phyloP scores from a whole-genome alignment of 2,113 vertebrate species.

The Poecilia latipinna region DNA sequence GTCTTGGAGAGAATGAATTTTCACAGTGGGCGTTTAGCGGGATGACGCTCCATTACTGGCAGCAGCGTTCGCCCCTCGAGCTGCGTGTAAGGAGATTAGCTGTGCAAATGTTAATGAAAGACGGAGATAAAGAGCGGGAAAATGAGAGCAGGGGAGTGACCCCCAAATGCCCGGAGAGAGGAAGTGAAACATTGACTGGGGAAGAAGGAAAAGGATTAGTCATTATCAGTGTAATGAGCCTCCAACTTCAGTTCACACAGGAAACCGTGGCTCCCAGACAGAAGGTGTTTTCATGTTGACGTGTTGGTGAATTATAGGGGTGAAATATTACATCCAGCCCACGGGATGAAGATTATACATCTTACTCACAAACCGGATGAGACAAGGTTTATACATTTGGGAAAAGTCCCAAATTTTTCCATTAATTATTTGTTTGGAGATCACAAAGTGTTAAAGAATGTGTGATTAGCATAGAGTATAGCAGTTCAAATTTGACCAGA shows the following conservation, averaged over 20 bases:
- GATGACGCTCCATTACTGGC: slow-evolving; percentile 37
- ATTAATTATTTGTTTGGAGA: no score
- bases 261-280: not conserved
- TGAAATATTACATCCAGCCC: not conserved
- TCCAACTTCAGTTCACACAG: not conserved
- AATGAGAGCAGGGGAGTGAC: slow-evolving; percentile 22
- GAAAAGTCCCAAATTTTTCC: no score
- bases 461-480: no score
- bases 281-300: slow-evolving; percentile 22
- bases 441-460: no score
- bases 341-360: not conserved
- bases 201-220: slow-evolving; percentile 3
- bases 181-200: slow-evolving; percentile 21
- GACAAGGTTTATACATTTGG: not conserved
- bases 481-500: no score
- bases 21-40: slow-evolving; percentile 38
- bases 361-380: not conserved
- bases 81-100: slow-evolving; percentile 56
- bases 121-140: slow-evolving; percentile 38
- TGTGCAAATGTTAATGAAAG: slow-evolving; percentile 58
- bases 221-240: slow-evolving; percentile 8
- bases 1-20: slow-evolving; percentile 19
- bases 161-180: slow-evolving; percentile 32
- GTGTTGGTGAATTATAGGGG: not conserved
- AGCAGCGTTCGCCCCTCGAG: slow-evolving; percentile 44